These are phyloP conservation scores for Empis livida DNA, from an alignment of 2,888 invertebrate genomes.

Conservation along the genomic window DNA sequence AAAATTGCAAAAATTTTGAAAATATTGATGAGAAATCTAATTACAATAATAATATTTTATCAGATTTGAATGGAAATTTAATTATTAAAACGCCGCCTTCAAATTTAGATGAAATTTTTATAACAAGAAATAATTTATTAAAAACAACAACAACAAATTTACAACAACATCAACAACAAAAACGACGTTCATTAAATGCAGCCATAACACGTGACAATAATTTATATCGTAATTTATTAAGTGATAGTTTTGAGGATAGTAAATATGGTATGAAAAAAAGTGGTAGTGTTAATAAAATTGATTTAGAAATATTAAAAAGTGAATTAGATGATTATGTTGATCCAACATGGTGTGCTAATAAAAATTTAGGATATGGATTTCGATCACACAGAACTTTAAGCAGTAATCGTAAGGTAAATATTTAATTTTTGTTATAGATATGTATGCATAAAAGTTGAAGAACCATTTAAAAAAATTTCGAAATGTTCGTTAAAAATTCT, in stretches of 20 bases:
- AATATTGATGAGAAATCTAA: conserved; percentile 1
- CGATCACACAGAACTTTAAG: conserved; percentile 10
- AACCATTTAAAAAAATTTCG: too few species aligned
- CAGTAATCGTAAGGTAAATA: neutral
- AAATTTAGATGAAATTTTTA: conserved; percentile 7
- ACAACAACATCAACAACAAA: conserved; percentile 3
- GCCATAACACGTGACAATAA: conserved; percentile 11
- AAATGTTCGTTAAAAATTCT: too few species aligned
- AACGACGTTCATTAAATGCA: conserved; percentile 10
- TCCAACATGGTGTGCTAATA: conserved; percentile 11
- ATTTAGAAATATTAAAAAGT: conserved; percentile 13
- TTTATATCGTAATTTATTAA: conserved; percentile 11
- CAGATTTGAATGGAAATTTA: neutral
- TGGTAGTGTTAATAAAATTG: conserved; percentile 15
- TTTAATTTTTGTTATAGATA: too few species aligned
- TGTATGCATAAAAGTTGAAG: too few species aligned
- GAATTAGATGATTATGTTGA: conserved; percentile 14
- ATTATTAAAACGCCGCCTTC: neutral
- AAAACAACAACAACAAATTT: neutral
- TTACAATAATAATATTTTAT: neutral
- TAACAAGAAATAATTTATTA: conserved; percentile 9
- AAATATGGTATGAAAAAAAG: conserved; percentile 13
- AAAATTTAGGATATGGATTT: conserved; percentile 9
- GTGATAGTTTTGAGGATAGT: conserved; percentile 13
- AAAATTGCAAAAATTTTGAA: neutral